These are phyloP conservation scores for Blera fallax DNA, from an alignment of 2,888 invertebrate genomes.

Conservation along the genomic window DNA sequence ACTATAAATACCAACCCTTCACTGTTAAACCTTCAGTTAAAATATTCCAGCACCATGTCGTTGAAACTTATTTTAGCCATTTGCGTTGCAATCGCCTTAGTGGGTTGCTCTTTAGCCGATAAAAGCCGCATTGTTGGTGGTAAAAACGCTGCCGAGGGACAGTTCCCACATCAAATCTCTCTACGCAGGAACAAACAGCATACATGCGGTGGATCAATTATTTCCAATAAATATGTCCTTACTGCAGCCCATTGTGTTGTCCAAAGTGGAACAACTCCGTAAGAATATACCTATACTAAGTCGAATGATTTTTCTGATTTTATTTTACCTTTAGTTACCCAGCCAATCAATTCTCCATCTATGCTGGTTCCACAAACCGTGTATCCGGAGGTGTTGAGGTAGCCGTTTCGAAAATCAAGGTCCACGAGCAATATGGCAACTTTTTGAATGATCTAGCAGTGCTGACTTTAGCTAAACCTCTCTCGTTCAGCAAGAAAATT, in stretches of 20 bases:
- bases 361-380: conserved; percentile 75
- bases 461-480: conserved; percentile 73
- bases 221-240: conserved; percentile 75
- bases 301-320: not conserved
- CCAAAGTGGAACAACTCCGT: conserved; percentile 67
- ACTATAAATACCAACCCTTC: conserved; percentile 30
- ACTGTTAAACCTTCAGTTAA: conserved; percentile 7
- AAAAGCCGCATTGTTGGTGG: conserved; percentile 79
- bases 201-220: conserved; percentile 78
- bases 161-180: conserved; percentile 81
- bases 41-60: conserved; percentile 13
- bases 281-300: not conserved
- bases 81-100: not conserved
- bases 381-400: conserved; percentile 73
- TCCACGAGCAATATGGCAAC: conserved; percentile 76
- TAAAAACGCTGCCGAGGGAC: conserved; percentile 76
- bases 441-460: conserved; percentile 78
- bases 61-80: conserved; percentile 11
- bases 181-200: conserved; percentile 74
- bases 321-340: conserved; percentile 66
- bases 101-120: not conserved
- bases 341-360: conserved; percentile 73
- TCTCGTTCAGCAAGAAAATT: conserved; percentile 74
- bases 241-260: conserved; percentile 80
- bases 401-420: conserved; percentile 72